These are phyloP conservation scores for Aegotheles bennettii DNA, from an alignment of 2,113 vertebrate genomes.

Conservation along the genomic window DNA sequence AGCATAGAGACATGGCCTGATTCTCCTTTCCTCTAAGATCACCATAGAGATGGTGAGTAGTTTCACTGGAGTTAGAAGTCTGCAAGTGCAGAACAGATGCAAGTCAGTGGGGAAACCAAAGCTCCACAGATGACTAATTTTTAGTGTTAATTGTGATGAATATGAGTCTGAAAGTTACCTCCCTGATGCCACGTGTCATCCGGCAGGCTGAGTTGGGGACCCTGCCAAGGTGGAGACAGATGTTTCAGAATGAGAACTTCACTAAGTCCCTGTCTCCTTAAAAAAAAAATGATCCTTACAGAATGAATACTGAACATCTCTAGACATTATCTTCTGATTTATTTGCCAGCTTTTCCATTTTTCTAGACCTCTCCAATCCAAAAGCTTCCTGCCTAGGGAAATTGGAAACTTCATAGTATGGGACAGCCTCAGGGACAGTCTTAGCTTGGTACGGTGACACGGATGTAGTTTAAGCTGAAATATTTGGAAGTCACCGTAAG, in stretches of 20 bases:
- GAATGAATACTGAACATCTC: background rate
- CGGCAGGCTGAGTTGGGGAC: background rate
- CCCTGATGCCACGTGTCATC: background rate
- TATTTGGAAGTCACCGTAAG: background rate
- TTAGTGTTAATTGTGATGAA: background rate
- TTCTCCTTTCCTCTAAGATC: background rate
- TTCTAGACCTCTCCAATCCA: background rate
- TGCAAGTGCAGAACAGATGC: background rate
- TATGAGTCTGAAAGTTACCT: background rate
- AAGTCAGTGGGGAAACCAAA: background rate
- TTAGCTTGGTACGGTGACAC: background rate
- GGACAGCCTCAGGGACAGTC: background rate
- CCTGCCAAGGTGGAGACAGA: background rate
- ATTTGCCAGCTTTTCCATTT: background rate
- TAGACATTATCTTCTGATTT: background rate
- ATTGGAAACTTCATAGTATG: background rate
- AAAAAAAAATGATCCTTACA: background rate
- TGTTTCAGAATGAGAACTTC: background rate
- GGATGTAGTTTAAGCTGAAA: background rate
- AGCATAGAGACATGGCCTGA: background rate
- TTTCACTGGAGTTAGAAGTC: background rate
- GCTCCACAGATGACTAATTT: background rate
- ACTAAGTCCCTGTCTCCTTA: background rate
- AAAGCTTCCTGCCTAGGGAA: background rate
- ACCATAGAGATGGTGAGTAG: fast-evolving